Base-by-base conservation (phyloP, 1,140 invertebrate genomes). In the Chymomyza costata region DNA sequence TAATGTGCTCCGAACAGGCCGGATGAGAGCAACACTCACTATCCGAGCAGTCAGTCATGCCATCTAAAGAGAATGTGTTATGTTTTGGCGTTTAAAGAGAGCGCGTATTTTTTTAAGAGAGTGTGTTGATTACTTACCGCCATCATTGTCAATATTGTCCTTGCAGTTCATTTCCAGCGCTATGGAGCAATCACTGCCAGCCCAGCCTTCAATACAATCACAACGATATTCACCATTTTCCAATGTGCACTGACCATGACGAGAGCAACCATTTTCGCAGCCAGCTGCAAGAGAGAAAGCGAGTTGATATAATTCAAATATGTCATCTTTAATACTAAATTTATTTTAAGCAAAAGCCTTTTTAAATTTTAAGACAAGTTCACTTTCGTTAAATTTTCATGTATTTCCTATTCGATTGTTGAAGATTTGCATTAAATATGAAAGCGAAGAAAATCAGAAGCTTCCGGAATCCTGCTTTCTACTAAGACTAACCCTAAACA, bases 11-110 rank as follows among this genome's bases (percentile, higher is more conserved):
- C 21, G 91, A 87, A 86, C 98, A 99, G 31, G 91, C 90, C 1
- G 91, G 87, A 74, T 92, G 91, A 45, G 90, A 91, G 87, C 94
- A 96, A 86, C 97, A 98, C 87, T 99, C 98, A 73, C 95, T 96
- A 87, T 99, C 98, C 25, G 95, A 95, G 87, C 98, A 99, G 88
- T 99, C 98, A 43, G 91, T 90, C 89, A 99, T 94, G 48, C 97
- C 97, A 90, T 99, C 98, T 99, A 30, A 10, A 30, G 40, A 30
- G 10, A 19, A 1, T 25, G 21, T 25, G 21, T 25, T 25, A 25
- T 3, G 21, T 25, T 5, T 25, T 5, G 8, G 8, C 21, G 8
- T 25, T 25, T 25, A 3, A 25, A 25, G 3, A 8, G 21, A 8
- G 17, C 2, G 16, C 19, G 2, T 21, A 3, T 18, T 1, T 21